phyloP scores from a whole-genome alignment of 1,140 invertebrate species.

The Glossosoma conforme region DNA sequence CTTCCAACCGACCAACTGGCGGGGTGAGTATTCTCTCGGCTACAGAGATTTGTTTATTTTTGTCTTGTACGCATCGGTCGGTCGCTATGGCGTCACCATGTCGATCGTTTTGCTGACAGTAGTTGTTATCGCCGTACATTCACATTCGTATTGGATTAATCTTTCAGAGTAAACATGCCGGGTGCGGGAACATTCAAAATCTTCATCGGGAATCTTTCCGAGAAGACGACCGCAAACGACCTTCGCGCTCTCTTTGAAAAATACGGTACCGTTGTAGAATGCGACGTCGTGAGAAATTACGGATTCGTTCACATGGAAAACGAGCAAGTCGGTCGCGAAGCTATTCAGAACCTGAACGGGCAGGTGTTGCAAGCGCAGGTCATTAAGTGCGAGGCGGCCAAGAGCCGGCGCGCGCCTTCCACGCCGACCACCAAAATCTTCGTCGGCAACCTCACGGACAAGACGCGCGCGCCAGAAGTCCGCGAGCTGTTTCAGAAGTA shows the following conservation, averaged over 20 bases:
- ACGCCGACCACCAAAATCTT: conserved; percentile 86
- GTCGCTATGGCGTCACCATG: conserved; percentile 22
- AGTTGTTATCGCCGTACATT: conserved; percentile 9
- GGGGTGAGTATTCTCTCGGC: background rate
- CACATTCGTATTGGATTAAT: conserved; percentile 21
- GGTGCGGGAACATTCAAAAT: conserved; percentile 90
- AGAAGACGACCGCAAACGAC: conserved; percentile 80
- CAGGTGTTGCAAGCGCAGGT: conserved; percentile 79
- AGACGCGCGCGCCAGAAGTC: conserved; percentile 81
- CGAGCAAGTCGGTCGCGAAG: conserved; percentile 83
- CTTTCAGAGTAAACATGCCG: conserved; percentile 60
- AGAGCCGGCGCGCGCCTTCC: conserved; percentile 76
- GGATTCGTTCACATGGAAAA: conserved; percentile 97
- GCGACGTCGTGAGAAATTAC: conserved; percentile 95
- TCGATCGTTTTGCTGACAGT: conserved; percentile 11
- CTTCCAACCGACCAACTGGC: too few species aligned
- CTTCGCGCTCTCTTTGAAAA: conserved; percentile 88
- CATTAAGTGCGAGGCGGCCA: conserved; percentile 88
- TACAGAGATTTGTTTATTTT: conserved; percentile 1
- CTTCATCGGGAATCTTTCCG: conserved; percentile 91
- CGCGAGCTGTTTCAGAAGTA: conserved; percentile 81
- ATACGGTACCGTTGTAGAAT: conserved; percentile 93
- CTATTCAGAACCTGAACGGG: conserved; percentile 88
- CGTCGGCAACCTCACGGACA: conserved; percentile 84
- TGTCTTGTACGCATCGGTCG: conserved; percentile 10